Conservation (phyloP, 2,797 vertebrate genomes). For the Tolypeutes matacus region DNA sequence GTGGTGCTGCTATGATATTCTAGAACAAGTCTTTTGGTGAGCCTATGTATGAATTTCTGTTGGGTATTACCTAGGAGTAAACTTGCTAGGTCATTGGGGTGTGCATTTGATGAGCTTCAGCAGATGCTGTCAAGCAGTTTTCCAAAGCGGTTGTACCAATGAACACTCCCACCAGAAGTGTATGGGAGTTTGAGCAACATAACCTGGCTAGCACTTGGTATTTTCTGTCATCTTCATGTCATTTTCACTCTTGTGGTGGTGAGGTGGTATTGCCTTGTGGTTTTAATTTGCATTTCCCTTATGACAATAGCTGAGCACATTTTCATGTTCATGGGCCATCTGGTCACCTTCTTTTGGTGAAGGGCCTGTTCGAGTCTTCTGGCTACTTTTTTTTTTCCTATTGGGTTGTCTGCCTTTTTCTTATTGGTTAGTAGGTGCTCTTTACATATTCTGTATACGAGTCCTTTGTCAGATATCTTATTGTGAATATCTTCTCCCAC, state of each 20-base stretch:
- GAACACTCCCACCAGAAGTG: constrained; percentile 46
- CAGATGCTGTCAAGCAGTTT: not conserved
- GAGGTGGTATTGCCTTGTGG: not conserved
- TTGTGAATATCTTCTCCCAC: not conserved
- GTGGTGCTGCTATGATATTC: not conserved
- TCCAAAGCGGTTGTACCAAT: constrained; percentile 55
- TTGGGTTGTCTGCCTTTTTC: not conserved
- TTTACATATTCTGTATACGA: not conserved
- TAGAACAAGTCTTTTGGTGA: not conserved
- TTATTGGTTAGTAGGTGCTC: not conserved
- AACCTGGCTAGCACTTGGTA: not conserved
- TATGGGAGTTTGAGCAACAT: not conserved
- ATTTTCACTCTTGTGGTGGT: not conserved
- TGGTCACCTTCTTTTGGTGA: not conserved
- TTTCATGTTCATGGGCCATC: not conserved
- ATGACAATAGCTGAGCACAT: not conserved
- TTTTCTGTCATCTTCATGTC: not conserved
- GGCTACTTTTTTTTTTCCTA: not conserved
- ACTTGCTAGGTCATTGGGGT: not conserved
- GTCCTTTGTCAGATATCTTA: not conserved
- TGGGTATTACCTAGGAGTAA: not conserved
- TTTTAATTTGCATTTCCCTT: not conserved
- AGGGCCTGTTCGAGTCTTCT: not conserved
- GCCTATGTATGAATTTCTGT: not conserved
- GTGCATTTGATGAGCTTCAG: not conserved